Base-by-base conservation (phyloP, 2,797 vertebrate genomes). In the Galaxias olidus region DNA sequence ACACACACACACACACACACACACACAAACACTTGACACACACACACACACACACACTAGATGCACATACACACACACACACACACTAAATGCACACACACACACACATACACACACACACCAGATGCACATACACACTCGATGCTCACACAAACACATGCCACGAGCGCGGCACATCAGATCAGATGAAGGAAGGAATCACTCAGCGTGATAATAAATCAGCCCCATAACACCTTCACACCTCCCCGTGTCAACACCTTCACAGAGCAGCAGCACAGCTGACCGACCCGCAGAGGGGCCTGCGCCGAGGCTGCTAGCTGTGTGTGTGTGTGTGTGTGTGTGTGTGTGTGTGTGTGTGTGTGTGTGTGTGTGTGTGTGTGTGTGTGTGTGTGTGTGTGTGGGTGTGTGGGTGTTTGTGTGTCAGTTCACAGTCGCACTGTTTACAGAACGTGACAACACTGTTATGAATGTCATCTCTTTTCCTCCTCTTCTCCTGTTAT, bases 251-350 rank as follows among this genome's bases (percentile, higher is more conserved):
- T 47, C 46, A 47, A 12, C 46, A 47, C 11, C 4, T 11, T 10
- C 14, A 8, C 46, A 47, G 4, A 12, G 10, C 11, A 47, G 11
- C 46, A 47, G 46, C 30, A 30, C 30, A 30, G 30, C 30, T 30
- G 30, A 30, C 30, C 30, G 30, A 30, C 30, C 30, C 30, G 30
- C 30, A 30, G 30, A 30, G 30, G 30, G 30, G 4, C 10, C 1
- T 47, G 14, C 11, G 8, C 46, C 9, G 10, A 4, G 46, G 46
- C 30, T 68, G 59, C 15, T 18, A 19, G 10, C n/a, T 63, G 61
- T 55, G 12, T 65, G 45, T 65, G 47, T 69, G 56, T 67, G 30
- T 13, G 51, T 9, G 15, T 9, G 4, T 51, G 49, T 51, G 49
- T 51, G 59, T 50, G 47, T 49, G 40, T 14, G 41, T 43, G 46